Evolutionary conservation across 2,888 invertebrate genomes (phyloP).

Genomic region (Protophormia terraenovae): DNA sequence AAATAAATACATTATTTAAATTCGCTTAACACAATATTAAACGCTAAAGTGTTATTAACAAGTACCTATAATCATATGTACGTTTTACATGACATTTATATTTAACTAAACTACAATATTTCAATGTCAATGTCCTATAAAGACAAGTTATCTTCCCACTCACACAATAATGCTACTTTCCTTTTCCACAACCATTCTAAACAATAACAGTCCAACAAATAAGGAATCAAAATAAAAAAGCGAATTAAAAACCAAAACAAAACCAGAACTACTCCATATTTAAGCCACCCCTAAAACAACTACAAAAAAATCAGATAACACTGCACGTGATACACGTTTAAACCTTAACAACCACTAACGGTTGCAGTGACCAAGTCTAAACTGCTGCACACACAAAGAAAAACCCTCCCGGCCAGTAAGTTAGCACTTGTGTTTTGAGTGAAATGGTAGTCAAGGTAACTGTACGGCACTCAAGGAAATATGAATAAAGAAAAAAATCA

Average conservation of each 20-base stretch:
- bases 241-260: constrained; percentile 1
- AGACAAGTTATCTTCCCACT: background rate
- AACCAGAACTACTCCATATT: background rate
- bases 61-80: no score
- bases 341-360: constrained; percentile 23
- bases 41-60: background rate
- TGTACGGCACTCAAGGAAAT: constrained; percentile 29
- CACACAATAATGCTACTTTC: background rate
- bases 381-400: constrained; percentile 6
- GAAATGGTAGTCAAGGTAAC: constrained; percentile 61
- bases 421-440: constrained; percentile 54
- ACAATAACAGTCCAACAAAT: constrained; percentile 68
- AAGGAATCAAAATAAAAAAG: constrained; percentile 75
- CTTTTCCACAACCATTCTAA: background rate
- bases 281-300: constrained; percentile 9
- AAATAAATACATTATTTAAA: no score
- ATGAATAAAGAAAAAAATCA: background rate
- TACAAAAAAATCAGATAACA: constrained; percentile 1
- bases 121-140: constrained; percentile 45
- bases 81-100: background rate
- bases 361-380: background rate
- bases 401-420: constrained; percentile 6
- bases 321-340: background rate
- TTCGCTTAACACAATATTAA: background rate
- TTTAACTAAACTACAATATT: background rate